Evolutionary conservation across 2,113 vertebrate species (phyloP), one percentile per base, ranked within the genome.

Genomic region (Cyphomyrus plagiostoma): DNA sequence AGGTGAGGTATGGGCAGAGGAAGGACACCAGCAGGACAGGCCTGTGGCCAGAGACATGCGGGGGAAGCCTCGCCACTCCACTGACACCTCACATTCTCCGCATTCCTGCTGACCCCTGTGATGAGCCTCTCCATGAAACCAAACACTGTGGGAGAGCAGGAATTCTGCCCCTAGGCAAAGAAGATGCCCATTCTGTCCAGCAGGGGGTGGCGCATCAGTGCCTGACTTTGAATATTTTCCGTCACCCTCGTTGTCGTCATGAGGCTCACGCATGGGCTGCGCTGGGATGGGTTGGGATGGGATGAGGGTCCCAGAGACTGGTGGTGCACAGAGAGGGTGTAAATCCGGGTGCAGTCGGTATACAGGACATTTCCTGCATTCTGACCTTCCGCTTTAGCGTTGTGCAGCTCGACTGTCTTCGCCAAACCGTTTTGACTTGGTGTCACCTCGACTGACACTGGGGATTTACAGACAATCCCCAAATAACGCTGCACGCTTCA

Each of bases 41-140:
- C 45, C 42, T 30, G 3, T 70, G 26, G 42, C 9, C 35, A 82
- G 4, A 26, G 77, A 45, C 11, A 26, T 3, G 23, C 1, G 39
- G 30, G n/a, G 46, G 49, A 30, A 74, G 26, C 53, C 84, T 88
- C 87, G 90, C 50, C 46, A 85, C 89, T 92, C 88, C 91, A 85
- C 80, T 56, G 89, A 91, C 91, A 88, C 42, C 48, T 80, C 85
- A 88, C 88, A 93, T 93, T 93, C 88, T 89, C 91, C 0, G 30
- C 90, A 91, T 88, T 88, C 53, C 86, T 90, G 88, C 90, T 89
- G 83, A 92, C 58, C 80, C 85, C 86, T 39, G 45, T 90, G 70
- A 90, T 92, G 90, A 26, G 26, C 84, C 52, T 89, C 48, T 84
- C 4, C 19, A 11, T 17, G 6, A 86, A 88, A 66, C 56, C 17